Conservation (phyloP, 2,888 invertebrate genomes). For the Blastobasis adustella region DNA sequence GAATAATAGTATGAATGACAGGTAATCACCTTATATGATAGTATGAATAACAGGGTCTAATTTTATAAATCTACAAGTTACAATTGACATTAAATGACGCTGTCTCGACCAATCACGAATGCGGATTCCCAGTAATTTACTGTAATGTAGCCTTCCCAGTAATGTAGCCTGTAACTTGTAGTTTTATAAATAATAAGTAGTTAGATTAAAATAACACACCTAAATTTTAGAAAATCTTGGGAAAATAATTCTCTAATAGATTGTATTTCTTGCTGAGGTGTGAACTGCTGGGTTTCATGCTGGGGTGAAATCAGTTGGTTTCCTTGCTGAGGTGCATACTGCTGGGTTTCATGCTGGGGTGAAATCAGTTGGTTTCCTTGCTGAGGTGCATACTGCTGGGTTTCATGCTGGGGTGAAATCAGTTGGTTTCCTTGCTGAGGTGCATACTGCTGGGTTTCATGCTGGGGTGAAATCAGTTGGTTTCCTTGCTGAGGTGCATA, state of each 20-base stretch:
- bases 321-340: background rate
- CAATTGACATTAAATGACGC: no score
- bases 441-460: background rate
- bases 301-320: background rate
- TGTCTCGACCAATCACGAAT: no score
- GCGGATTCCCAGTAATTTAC: no score
- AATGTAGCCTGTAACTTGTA: no score
- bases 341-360: background rate
- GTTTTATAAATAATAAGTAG: background rate
- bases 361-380: background rate
- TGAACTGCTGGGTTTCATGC: background rate
- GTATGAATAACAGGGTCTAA: no score
- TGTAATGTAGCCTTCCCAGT: no score
- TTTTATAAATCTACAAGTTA: no score
- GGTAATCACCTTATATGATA: background rate
- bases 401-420: background rate
- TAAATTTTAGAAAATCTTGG: background rate
- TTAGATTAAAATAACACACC: background rate
- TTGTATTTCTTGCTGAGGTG: background rate
- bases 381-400: background rate
- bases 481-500: background rate
- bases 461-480: background rate
- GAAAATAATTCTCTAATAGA: background rate
- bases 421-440: background rate
- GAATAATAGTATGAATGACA: background rate